phyloP scores from a whole-genome alignment of 2,113 vertebrate genomes.

The Bujurquina vittata region DNA sequence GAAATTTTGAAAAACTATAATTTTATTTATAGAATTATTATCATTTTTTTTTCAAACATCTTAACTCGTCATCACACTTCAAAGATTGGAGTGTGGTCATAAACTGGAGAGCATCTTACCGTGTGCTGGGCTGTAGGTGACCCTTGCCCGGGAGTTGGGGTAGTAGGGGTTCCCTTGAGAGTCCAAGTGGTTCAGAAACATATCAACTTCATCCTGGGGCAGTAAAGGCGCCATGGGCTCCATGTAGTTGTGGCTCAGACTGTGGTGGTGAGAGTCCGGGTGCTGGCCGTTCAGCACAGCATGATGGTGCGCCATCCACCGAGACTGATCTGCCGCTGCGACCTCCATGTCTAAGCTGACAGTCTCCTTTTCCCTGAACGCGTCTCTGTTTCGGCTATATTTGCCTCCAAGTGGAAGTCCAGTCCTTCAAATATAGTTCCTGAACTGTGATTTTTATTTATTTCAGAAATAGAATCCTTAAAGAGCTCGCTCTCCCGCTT shows the following conservation, averaged over 20 bases:
- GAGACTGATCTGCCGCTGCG: constrained; percentile 94
- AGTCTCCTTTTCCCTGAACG: constrained; percentile 13
- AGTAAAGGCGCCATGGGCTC: constrained; percentile 95
- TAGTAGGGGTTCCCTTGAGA: constrained; percentile 98
- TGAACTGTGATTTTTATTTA: constrained; percentile 36
- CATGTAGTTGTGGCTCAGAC: constrained; percentile 97
- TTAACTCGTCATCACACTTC: not conserved
- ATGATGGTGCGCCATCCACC: constrained; percentile 99
- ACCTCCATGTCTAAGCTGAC: constrained; percentile 87
- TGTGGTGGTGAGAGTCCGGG: constrained; percentile 95
- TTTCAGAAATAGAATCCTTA: constrained; percentile 62
- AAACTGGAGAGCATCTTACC: constrained; percentile 77
- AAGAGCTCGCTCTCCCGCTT: constrained; percentile 31
- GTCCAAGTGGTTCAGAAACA: constrained; percentile 99
- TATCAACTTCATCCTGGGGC: constrained; percentile 98
- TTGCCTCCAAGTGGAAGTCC: constrained; percentile 47
- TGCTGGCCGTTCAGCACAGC: constrained; percentile 96
- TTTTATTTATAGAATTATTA: not conserved
- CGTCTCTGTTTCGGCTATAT: constrained; percentile 12
- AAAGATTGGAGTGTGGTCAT: not conserved
- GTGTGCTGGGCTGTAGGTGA: constrained; percentile 97
- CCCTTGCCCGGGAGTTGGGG: constrained; percentile 92
- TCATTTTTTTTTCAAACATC: not conserved
- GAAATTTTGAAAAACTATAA: not conserved
- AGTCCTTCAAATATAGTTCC: constrained; percentile 51